Conservation (phyloP, 2,797 vertebrate genomes). For the Myiotriccus ornatus region DNA sequence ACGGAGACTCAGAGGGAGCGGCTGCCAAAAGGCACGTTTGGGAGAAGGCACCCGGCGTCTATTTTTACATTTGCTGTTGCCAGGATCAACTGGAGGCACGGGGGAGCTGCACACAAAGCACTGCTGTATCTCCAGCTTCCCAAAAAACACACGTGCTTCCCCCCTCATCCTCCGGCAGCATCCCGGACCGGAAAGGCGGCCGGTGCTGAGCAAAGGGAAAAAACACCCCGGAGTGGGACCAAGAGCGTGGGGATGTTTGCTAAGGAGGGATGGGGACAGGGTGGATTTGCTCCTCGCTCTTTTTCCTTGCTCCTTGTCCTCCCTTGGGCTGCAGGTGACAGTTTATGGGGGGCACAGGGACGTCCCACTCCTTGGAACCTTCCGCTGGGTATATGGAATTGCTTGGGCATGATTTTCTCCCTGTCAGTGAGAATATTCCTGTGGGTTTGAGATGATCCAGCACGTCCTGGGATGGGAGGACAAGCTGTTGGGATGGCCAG, state of each 20-base stretch:
- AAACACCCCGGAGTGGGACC: background rate
- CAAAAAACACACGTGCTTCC: background rate
- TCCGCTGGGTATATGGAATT: accelerated
- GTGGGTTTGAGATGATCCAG: background rate
- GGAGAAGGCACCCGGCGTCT: background rate
- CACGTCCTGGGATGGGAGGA: background rate
- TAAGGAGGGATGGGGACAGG: background rate
- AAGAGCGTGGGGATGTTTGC: background rate
- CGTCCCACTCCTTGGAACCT: accelerated
- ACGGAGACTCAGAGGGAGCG: background rate
- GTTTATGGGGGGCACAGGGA: accelerated
- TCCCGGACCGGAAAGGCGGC: background rate
- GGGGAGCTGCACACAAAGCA: background rate
- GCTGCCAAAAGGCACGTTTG: background rate
- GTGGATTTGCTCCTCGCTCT: background rate
- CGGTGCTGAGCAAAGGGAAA: background rate
- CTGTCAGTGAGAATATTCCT: accelerated
- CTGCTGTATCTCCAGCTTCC: background rate
- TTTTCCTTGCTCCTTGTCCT: background rate
- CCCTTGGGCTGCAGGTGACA: too few relatives aligned
- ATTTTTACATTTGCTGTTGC: background rate
- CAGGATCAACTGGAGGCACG: background rate
- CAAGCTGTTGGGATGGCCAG: background rate
- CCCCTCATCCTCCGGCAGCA: background rate
- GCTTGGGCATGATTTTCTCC: background rate